A percentile compares a stretch with the other conserved stretches of the same genome.
These are phyloP conservation scores for Mycteria americana DNA, from an alignment of 2,797 vertebrate genomes.

Conservation along the genomic window DNA sequence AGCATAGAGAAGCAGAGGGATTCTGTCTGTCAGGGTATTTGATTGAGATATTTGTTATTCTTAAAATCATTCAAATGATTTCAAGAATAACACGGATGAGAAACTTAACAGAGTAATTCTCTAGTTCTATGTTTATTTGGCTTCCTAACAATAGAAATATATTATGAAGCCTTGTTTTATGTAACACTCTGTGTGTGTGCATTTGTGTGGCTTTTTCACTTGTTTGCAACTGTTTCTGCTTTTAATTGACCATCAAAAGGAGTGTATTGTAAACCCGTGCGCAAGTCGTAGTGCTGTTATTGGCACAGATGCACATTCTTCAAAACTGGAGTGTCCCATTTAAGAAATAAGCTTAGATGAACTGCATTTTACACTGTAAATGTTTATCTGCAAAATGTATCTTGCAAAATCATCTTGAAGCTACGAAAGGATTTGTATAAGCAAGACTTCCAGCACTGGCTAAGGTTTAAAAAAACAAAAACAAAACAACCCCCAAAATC, in stretches of 20 bases:
- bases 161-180: neutral
- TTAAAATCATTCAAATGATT: neutral
- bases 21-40: neutral
- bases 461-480: neutral
- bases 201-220: neutral
- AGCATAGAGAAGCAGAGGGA: neutral
- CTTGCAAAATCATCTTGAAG: neutral
- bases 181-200: neutral
- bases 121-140: neutral
- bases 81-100: neutral
- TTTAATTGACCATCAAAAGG: neutral
- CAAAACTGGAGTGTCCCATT: neutral
- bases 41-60: too few species aligned
- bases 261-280: neutral
- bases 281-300: neutral
- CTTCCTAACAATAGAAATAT: neutral
- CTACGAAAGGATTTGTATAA: neutral
- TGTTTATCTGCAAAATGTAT: neutral
- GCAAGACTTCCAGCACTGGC: neutral
- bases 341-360: neutral
- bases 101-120: neutral
- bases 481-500: neutral
- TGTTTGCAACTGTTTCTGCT: neutral
- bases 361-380: neutral
- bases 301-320: neutral